These are phyloP conservation scores for Sorex maritimensis DNA, from an alignment of 2,797 vertebrate species.

Conservation along the genomic window DNA sequence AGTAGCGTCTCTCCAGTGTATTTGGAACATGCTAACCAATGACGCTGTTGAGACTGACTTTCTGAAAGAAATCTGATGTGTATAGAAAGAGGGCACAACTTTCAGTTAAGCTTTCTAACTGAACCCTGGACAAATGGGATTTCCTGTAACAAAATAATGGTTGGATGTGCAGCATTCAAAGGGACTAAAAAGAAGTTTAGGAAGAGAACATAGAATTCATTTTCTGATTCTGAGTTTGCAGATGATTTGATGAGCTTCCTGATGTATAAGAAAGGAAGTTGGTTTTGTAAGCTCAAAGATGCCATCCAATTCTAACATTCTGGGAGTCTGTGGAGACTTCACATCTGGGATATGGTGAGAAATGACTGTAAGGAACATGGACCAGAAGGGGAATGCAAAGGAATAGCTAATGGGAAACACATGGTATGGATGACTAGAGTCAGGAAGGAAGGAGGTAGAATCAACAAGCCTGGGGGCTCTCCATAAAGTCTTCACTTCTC, in stretches of 20 bases:
- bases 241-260: constrained; percentile 12
- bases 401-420: constrained; percentile 77
- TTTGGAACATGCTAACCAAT: background rate
- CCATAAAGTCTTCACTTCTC: constrained; percentile 63
- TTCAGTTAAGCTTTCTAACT: constrained; percentile 38
- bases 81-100: background rate
- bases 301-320: background rate
- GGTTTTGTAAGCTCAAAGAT: background rate
- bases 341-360: constrained; percentile 25
- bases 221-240: constrained; percentile 62
- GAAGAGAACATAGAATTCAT: background rate
- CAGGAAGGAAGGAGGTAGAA: constrained; percentile 68
- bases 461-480: constrained; percentile 24
- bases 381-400: constrained; percentile 32
- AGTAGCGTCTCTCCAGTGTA: background rate
- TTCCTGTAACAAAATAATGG: constrained; percentile 31
- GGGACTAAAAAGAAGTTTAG: background rate
- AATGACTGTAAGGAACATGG: constrained; percentile 44
- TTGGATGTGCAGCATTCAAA: background rate
- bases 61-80: background rate
- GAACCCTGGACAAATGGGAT: constrained; percentile 1
- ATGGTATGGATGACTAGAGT: background rate
- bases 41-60: background rate
- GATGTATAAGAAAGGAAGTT: background rate
- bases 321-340: constrained; percentile 20